A percentile compares a stretch with the other conserved stretches of the same genome.
Evolutionary conservation across 2,797 vertebrate species (phyloP).

Genomic region (Spheniscus humboldti): DNA sequence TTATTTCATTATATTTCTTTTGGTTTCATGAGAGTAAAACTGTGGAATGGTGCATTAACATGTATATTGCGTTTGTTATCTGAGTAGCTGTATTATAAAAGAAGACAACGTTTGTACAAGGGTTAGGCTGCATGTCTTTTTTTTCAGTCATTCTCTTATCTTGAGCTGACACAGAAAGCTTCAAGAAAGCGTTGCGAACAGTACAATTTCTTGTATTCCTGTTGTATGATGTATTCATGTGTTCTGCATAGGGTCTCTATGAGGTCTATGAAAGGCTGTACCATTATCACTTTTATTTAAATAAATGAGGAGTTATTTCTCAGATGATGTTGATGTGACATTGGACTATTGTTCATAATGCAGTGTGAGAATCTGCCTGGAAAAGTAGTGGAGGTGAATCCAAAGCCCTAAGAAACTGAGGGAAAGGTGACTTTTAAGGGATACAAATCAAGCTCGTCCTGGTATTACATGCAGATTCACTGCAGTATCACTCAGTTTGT

Average conservation of each 20-base stretch:
- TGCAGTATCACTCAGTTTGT: neutral
- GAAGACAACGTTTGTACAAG: neutral
- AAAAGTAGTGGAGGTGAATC: neutral
- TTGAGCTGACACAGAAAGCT: neutral
- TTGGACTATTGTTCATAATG: neutral
- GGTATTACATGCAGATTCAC: neutral
- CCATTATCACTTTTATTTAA: neutral
- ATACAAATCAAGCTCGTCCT: neutral
- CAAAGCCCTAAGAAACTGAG: neutral
- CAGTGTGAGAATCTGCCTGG: neutral
- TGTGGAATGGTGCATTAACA: neutral
- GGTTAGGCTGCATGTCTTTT: neutral
- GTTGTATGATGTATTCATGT: fast-evolving
- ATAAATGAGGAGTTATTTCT: neutral
- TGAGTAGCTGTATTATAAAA: neutral
- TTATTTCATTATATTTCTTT: neutral
- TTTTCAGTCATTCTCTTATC: neutral
- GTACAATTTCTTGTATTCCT: neutral
- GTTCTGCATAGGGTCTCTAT: neutral
- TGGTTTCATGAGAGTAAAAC: neutral
- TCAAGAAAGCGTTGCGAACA: neutral
- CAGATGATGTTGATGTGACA: neutral
- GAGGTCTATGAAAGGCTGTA: neutral
- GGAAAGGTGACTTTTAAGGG: neutral
- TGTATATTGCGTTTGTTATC: fast-evolving